Base-by-base conservation (phyloP, 2,888 invertebrate species). In the Dermolepida albohirtum region DNA sequence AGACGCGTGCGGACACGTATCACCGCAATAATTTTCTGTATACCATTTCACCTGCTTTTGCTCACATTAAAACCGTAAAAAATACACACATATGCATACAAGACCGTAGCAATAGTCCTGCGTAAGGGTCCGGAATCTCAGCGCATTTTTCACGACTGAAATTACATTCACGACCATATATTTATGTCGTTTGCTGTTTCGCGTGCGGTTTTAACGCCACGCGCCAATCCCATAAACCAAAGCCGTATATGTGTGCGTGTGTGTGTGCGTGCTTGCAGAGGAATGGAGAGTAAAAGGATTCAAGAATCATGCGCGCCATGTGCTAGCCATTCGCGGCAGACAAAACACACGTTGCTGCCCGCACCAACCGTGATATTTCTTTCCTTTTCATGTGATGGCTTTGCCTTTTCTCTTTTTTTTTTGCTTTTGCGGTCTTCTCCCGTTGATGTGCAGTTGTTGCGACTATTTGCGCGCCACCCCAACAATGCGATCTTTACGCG, bases 61-160 rank as follows among this genome's bases (percentile, higher is more conserved):
- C 65, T 68, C 73, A 72, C 66, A 76, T 76, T 74, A 73, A 70
- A 65, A 72, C 71, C 74, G 72, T 75, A 73, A 74, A 74, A 74
- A 72, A 70, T 64, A 71, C 69, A 67, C 40, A 14, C 16, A 40
- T 40, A 54, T 12, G 40, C 40, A 40, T 40, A 41, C 16, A n/a
- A 51, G 12, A 12, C 10, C 29, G 51, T 27, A 29, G 34, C 34
- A 8, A 7, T 34, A 7, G 2, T 22, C 4, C 34, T 34, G 34
- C 10, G 34, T 34, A 34, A 34, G 34, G 34, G 10, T 34, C 34
- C 10, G 34, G 34, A 34, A 34, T 34, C 34, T 34, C 34, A 7
- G 34, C 44, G 11, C 44, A 44, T 12, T 44, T 44, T 44, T 34
- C 16, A 44, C 44, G 44, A 44, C 44, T 12, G 16, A 12, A 47